These are phyloP conservation scores for Rhizomys pruinosus DNA, from an alignment of 2,113 vertebrate species.

Conservation along the genomic window DNA sequence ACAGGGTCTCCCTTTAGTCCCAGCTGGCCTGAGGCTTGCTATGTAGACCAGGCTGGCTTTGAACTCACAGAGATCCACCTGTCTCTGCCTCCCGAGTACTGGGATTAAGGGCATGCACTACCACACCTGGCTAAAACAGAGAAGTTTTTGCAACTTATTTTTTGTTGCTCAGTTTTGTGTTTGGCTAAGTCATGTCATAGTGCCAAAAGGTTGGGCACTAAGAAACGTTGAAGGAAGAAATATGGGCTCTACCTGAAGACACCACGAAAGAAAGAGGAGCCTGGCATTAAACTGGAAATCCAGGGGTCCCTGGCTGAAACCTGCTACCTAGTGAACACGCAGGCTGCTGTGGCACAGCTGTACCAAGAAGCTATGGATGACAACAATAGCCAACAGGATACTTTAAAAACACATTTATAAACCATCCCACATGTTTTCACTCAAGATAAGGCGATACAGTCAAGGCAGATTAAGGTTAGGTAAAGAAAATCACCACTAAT, in stretches of 20 bases:
- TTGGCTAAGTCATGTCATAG: background rate
- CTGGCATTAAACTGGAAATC: constrained; percentile 27
- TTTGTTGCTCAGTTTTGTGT: background rate
- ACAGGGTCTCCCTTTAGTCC: no score
- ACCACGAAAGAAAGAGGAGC: background rate
- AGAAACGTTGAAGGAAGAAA: constrained; percentile 43
- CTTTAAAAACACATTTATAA: background rate
- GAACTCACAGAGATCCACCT: no score
- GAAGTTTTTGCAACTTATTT: background rate
- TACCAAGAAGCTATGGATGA: background rate
- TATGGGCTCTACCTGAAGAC: background rate
- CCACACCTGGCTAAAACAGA: no score
- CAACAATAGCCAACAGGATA: background rate
- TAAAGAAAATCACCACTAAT: constrained; percentile 25
- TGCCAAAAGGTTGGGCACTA: background rate
- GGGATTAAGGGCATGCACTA: no score
- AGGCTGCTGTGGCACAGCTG: background rate
- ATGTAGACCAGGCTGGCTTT: no score
- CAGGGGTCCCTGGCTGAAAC: background rate
- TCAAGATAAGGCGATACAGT: background rate
- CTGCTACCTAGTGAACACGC: accelerated
- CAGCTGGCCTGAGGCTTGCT: no score
- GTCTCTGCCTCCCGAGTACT: no score
- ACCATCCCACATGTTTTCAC: background rate
- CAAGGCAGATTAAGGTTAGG: background rate